Conservation (phyloP, 2,888 invertebrate genomes). For the Mythimna pallens region DNA sequence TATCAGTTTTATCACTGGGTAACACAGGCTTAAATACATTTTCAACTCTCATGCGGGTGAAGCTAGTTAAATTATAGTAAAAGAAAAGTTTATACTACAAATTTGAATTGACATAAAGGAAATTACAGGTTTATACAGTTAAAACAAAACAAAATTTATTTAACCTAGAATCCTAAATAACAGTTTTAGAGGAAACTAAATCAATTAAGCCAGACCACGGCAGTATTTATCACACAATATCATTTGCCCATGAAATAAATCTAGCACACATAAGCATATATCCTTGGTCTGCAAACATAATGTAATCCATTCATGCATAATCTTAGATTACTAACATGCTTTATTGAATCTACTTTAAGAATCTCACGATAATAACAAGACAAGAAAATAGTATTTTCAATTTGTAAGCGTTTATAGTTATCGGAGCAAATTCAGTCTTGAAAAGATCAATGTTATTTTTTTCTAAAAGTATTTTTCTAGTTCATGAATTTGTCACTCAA, state of each 20-base stretch:
- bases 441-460: no score
- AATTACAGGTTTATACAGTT: neutral
- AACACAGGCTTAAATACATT: no score
- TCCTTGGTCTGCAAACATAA: conserved; percentile 56
- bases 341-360: conserved; percentile 41
- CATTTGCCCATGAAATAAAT: conserved; percentile 35
- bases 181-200: conserved; percentile 2
- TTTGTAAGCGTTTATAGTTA: neutral
- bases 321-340: conserved; percentile 47
- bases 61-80: neutral
- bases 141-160: conserved; percentile 20
- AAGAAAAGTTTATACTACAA: neutral
- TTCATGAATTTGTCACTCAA: neutral
- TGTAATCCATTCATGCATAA: conserved; percentile 56
- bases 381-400: neutral
- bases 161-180: conserved; percentile 15
- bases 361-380: conserved; percentile 6
- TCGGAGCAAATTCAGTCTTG: neutral
- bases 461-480: neutral
- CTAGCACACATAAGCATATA: conserved; percentile 43
- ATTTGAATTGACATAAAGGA: neutral
- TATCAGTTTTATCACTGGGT: no score
- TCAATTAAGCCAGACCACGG: conserved; percentile 13
- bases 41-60: no score
- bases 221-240: conserved; percentile 36